Base-by-base conservation (phyloP, 2,113 vertebrate genomes). In the Platysteira castanea region DNA sequence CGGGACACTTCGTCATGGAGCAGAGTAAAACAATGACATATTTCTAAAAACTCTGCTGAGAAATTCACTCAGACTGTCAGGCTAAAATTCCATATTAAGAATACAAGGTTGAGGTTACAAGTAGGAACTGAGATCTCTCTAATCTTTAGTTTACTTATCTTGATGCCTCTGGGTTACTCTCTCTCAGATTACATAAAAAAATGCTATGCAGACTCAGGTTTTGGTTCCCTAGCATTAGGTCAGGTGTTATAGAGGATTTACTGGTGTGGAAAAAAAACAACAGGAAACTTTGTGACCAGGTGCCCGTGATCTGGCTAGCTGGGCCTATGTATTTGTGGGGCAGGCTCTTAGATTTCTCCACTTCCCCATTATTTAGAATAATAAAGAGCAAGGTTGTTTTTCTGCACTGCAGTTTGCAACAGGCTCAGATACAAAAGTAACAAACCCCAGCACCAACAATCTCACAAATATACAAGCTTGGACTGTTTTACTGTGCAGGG, bases 41-140 rank as follows among this genome's bases (percentile, higher is more conserved):
- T 53, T 86, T 91, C 83, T 92, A 90, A 87, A 91, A 93, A 73
- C 65, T 91, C 83, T 60, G 90, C 56, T 0, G 10, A 95, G 76
- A 96, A 94, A 92, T 86, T 83, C 52, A 64, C 39, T 76, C 74
- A 53, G 83, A 78, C 44, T 71, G 64, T 57, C 68, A 87, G 76
- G 64, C 75, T 86, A 80, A 80, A 88, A 93, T 63, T 81, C 47
- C 26, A 0, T 15, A 80, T 54, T 28, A 78, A 74, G 70, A 96
- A 75, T 13, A 75, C 20, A 73, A 77, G 35, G 39, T 15, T 84
- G 83, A 86, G 28, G 57, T 82, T 87, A 81, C 39, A 52, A 63
- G 74, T 18, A 78, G 41, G 44, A 93, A 84, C n/a, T 44, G 76
- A 93, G 49, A 78, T 78, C 24, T 39, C 69, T 78, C 73, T 81